phyloP scores from a whole-genome alignment of 2,113 vertebrate genomes.

The Castor canadensis region DNA sequence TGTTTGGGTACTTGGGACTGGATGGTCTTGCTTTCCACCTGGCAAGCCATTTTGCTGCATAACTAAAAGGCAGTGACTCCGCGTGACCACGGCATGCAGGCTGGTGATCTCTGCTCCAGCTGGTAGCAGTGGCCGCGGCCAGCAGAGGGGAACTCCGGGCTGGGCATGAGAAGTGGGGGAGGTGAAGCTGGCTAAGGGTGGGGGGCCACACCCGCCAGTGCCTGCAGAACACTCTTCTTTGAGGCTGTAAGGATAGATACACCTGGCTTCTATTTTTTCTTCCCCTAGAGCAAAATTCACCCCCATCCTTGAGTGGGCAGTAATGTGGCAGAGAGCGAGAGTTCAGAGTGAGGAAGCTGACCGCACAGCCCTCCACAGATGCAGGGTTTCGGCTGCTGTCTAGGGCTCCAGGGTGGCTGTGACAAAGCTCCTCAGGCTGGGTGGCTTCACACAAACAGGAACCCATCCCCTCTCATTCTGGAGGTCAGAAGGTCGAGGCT shows the following conservation, averaged over 20 bases:
- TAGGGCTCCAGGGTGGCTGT: rapidly evolving
- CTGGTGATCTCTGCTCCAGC: rapidly evolving
- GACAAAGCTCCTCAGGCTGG: rapidly evolving
- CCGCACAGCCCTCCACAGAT: too few species aligned
- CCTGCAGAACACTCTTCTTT: rapidly evolving
- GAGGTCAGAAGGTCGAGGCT: not conserved
- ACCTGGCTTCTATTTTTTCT: not conserved
- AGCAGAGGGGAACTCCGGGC: not conserved
- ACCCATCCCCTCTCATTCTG: not conserved
- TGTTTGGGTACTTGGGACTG: not conserved
- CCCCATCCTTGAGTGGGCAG: rapidly evolving
- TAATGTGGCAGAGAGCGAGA: not conserved
- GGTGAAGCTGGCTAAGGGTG: not conserved
- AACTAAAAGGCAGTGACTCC: not conserved
- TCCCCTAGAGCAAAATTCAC: not conserved
- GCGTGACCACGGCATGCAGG: rapidly evolving
- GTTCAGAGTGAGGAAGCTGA: not conserved
- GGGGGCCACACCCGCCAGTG: rapidly evolving
- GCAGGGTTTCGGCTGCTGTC: rapidly evolving
- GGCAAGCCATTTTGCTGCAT: not conserved
- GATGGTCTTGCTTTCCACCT: not conserved
- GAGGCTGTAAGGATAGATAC: rapidly evolving
- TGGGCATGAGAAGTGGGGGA: too few species aligned
- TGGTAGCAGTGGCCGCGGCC: not conserved
- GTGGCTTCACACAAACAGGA: not conserved